Conservation (phyloP, 1,140 invertebrate species). For the Rhyacophila brunnea region DNA sequence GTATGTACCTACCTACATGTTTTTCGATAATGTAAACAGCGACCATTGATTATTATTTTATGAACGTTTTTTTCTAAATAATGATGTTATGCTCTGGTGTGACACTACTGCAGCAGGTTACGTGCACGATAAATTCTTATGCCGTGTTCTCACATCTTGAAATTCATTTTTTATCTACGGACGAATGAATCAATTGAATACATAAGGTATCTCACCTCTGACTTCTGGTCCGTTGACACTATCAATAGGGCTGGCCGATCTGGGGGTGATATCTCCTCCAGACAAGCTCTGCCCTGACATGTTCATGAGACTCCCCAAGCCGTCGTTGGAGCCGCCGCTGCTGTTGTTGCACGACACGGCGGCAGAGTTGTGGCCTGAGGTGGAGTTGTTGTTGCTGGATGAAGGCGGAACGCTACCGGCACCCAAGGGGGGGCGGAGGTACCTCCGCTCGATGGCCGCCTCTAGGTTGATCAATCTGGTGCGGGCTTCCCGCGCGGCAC, state of each 20-base stretch:
- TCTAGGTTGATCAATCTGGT: slow-evolving; percentile 81
- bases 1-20: too few species aligned
- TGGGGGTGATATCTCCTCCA: neutral
- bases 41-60: too few species aligned
- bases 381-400: neutral
- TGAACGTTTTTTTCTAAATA: too few species aligned
- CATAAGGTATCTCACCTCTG: too few species aligned
- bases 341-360: neutral
- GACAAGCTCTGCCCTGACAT: neutral
- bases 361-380: neutral
- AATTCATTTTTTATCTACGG: too few species aligned
- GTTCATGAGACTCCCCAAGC: neutral
- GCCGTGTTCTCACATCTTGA: too few species aligned
- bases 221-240: too few species aligned
- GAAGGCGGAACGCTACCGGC: slow-evolving; percentile 52
- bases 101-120: too few species aligned
- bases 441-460: slow-evolving; percentile 86
- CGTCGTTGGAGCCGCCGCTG: neutral
- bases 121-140: too few species aligned
- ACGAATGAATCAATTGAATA: too few species aligned
- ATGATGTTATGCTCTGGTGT: too few species aligned
- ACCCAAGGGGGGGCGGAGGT: slow-evolving; percentile 90
- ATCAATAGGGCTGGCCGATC: neutral
- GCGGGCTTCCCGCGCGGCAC: slow-evolving; percentile 60
- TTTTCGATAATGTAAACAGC: too few species aligned